Evolutionary conservation across 1,140 invertebrate species (phyloP), one percentile per base, ranked within the genome.

Genomic region (Tetramorium alpestre): DNA sequence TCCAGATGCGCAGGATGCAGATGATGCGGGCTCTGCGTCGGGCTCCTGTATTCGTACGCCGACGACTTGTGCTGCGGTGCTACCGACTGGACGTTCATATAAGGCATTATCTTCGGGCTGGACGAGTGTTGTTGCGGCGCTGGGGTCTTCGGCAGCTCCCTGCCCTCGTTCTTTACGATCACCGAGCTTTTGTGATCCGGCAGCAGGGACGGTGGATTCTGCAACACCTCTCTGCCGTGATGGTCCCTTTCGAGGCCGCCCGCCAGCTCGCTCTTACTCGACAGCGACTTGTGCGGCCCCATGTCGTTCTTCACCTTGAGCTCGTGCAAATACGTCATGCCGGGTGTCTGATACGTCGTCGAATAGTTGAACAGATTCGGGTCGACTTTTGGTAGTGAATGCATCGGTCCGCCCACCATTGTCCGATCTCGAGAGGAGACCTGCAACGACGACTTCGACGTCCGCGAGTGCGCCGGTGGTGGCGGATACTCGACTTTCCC

Each of bases 121-220:
- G 97, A 96, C 70, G 97, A 97, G 91, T 96, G 96, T 8, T 95
- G 82, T 64, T 96, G 96, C 18, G 96, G 96, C 54, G 94, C 92
- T 11, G 96, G 96, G 80, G 96, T 95, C 88, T 97, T 96, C 77
- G 96, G 95, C 77, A 96, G 94, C 51, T 95, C 95, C 91, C 97
- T 97, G 33, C 96, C 96, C 86, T 97, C 97, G 93, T 97, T 97
- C 94, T 97, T 97, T 28, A 97, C 97, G 93, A 97, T 97, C 89
- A 98, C 97, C 92, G 97, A 97, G 92, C 96, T 97, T 91, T 97
- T 97, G 87, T 96, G 95, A 94, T 97, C 97, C 89, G 96, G 96
- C 70, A 97, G 94, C 3, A 97, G 90, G 8, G 96, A 96, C 69
- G 97, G 96, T 18, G 96, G 96, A 86, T 96, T 97, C 44, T 96